phyloP scores from a whole-genome alignment of 2,113 vertebrate species.

The Etheostoma cragini region DNA sequence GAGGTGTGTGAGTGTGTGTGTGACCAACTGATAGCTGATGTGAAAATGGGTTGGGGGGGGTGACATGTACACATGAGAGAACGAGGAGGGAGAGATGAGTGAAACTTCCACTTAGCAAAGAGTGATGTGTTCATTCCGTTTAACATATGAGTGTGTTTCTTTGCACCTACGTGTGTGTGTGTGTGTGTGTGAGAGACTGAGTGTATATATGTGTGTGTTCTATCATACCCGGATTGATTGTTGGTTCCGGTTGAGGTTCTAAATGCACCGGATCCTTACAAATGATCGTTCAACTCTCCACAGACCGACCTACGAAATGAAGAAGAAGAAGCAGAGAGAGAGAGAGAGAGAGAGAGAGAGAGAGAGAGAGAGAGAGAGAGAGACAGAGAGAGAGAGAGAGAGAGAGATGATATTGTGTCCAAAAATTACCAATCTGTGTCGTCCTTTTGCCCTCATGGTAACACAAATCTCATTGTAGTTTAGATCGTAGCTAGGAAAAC shows the following conservation, averaged over 20 bases:
- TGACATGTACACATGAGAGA: conserved; percentile 38
- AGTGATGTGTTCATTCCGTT: conserved; percentile 79
- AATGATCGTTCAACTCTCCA: conserved; percentile 38
- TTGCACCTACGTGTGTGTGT: conserved; percentile 26
- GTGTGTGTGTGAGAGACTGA: conserved; percentile 17
- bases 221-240: conserved; percentile 38
- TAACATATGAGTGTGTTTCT: conserved; percentile 26
- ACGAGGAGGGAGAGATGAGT: conserved; percentile 72
- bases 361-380: neutral
- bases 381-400: neutral
- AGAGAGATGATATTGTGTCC: conserved; percentile 23
- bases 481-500: conserved; percentile 52
- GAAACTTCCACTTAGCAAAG: conserved; percentile 85
- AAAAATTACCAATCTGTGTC: neutral
- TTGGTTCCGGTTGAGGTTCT: conserved; percentile 19
- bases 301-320: conserved; percentile 46
- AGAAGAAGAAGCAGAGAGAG: neutral
- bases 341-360: neutral
- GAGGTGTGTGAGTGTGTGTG: neutral
- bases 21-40: conserved; percentile 85
- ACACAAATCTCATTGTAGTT: conserved; percentile 46
- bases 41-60: conserved; percentile 73
- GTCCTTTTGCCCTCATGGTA: neutral
- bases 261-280: conserved; percentile 1
- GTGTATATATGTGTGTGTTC: conserved; percentile 20